A percentile compares a stretch with the other conserved stretches of the same genome.
Evolutionary conservation across 2,888 invertebrate species (phyloP).

Genomic region (Orthosia gothica): DNA sequence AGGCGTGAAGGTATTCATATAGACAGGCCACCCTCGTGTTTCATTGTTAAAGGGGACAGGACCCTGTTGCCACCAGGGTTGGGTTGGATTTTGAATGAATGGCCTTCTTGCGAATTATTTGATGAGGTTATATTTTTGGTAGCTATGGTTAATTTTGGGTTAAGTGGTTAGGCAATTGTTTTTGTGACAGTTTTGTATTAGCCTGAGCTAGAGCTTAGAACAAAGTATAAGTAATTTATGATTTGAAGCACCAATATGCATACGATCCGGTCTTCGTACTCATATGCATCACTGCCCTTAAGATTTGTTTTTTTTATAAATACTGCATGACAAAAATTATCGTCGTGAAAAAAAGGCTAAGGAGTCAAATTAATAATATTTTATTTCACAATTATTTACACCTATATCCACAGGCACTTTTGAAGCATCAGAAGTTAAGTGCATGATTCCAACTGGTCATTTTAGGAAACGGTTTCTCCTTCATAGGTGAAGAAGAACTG

Average conservation of each 20-base stretch:
- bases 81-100: slow-evolving; percentile 22
- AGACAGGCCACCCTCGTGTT: slow-evolving; percentile 70
- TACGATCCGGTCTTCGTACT: neutral
- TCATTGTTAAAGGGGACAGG: slow-evolving; percentile 27
- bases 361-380: too few relatives aligned
- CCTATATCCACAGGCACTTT: too few relatives aligned
- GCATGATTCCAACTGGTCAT: too few relatives aligned
- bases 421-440: too few relatives aligned
- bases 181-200: slow-evolving; percentile 2
- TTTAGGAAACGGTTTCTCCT: too few relatives aligned
- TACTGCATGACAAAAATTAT: neutral
- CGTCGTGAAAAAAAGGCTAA: neutral
- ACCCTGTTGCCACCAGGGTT: slow-evolving; percentile 16
- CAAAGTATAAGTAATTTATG: neutral
- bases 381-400: too few relatives aligned
- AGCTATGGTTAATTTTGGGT: slow-evolving; percentile 36
- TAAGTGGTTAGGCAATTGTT: slow-evolving; percentile 30
- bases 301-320: too few relatives aligned
- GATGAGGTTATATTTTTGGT: slow-evolving; percentile 40
- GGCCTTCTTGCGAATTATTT: slow-evolving; percentile 41
- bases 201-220: neutral
- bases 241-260: neutral
- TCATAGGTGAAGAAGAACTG: too few relatives aligned
- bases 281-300: neutral
- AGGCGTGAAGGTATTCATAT: slow-evolving; percentile 78